Evolutionary conservation across 2,888 invertebrate genomes (phyloP), one percentile per base, ranked within the genome.

Genomic region (Eilema caniola): DNA sequence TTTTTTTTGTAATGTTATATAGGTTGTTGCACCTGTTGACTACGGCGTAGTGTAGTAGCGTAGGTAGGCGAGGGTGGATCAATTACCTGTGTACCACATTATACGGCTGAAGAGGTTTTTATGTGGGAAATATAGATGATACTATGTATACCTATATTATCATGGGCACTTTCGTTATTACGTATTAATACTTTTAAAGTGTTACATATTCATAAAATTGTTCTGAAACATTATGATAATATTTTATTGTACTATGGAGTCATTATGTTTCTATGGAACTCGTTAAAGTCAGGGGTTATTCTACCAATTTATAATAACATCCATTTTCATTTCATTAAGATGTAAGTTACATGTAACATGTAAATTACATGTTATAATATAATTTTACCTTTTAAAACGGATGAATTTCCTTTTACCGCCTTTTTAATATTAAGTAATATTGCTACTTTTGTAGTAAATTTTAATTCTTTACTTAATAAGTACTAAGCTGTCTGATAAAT

Each of bases 11-110:
- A 31, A 8, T 56, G 68, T 66, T 70, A 69, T 77, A 65, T 72
- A 84, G 80, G 85, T 88, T 85, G 84, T 71, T 81, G 81, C 81
- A 85, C 85, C 85, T 87, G 87, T 90, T 87, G 89, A 86, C 85
- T 83, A 80, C 82, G 81, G 84, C 85, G 74, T 79, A 77, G 82
- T 74, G 56, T 74, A 71, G 77, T 85, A 80, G 74, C 83, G 83
- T 82, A 83, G 79, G 69, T 24, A 65, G 33, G 63, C 41, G 37
- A 56, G 59, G 64, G 60, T 37, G 67, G 75, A 76, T 79, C 72
- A 73, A 74, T 79, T 75, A 61, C 25, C 66, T 69, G n/a, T 69
- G n/a, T 56, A 62, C 57, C 57, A 62, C 47, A 62, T 37, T 68
- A 33, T 25, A 62, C 62, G 28, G 12, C 5, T 61, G 11, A 60